A percentile compares a stretch with the other conserved stretches of the same genome.
phyloP scores from a whole-genome alignment of 2,797 vertebrate genomes.

The Semaprochilodus insignis region DNA sequence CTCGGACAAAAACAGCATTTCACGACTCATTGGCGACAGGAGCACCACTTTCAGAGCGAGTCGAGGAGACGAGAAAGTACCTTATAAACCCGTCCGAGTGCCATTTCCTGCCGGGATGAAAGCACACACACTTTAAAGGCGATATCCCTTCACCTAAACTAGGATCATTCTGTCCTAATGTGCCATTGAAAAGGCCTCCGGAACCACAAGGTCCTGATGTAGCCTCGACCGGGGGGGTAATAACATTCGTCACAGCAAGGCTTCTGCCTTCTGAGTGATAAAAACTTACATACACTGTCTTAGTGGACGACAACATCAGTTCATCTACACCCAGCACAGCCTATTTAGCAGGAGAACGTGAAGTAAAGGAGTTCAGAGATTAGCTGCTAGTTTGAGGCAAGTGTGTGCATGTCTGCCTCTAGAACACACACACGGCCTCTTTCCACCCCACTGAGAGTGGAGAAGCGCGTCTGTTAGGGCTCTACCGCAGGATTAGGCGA shows the following conservation, averaged over 20 bases:
- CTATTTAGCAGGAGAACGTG: slow-evolving; percentile 1
- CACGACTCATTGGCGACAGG: slow-evolving; percentile 79
- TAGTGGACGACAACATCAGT: slow-evolving; percentile 73
- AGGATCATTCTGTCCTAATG: slow-evolving; percentile 85
- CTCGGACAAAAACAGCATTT: slow-evolving; percentile 64
- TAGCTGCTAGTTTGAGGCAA: slow-evolving; percentile 64
- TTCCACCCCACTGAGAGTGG: slow-evolving; percentile 57
- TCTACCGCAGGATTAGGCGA: slow-evolving; percentile 77
- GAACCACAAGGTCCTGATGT: slow-evolving; percentile 76
- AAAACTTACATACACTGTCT: slow-evolving; percentile 74
- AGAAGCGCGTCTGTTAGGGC: slow-evolving; percentile 65
- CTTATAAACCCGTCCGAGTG: slow-evolving; percentile 77
- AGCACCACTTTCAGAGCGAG: slow-evolving; percentile 77
- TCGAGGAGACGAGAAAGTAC: slow-evolving; percentile 75
- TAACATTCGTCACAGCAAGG: slow-evolving; percentile 77
- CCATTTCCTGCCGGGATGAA: slow-evolving; percentile 70
- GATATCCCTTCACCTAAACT: slow-evolving; percentile 79
- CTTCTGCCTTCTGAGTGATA: slow-evolving; percentile 73
- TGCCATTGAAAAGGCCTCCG: slow-evolving; percentile 80
- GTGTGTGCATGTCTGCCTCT: slow-evolving; percentile 70
- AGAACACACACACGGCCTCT: slow-evolving; percentile 39
- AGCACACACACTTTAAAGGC: slow-evolving; percentile 74
- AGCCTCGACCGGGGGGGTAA: slow-evolving; percentile 66
- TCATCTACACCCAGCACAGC: slow-evolving; percentile 61
- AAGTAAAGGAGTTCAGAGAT: slow-evolving; percentile 61